These are phyloP conservation scores for Chloropsis hardwickii DNA, from an alignment of 2,113 vertebrate genomes.

Conservation along the genomic window DNA sequence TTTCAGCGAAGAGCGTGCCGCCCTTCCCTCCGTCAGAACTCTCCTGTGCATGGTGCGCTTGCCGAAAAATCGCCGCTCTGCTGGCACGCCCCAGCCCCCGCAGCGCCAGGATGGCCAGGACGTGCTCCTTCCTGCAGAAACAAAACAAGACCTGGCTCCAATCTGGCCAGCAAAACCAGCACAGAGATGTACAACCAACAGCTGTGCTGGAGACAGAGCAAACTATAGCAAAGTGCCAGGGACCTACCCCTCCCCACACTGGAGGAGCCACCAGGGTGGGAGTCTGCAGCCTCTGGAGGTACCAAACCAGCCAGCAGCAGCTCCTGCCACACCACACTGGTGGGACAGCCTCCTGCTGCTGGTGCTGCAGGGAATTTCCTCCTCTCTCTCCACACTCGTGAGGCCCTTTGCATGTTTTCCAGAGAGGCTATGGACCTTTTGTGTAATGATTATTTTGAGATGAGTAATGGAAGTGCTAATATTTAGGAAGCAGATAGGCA, in stretches of 20 bases:
- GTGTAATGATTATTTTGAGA: conserved; percentile 11
- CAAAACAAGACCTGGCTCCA: not conserved
- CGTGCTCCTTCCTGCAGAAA: conserved; percentile 50
- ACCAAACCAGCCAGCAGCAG: rapidly evolving
- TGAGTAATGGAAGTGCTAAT: conserved; percentile 32
- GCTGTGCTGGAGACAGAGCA: rapidly evolving
- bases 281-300: not conserved
- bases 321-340: not conserved
- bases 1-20: conserved; percentile 16
- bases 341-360: not conserved
- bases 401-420: not conserved
- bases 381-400: rapidly evolving
- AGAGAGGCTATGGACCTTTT: not conserved
- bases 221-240: not conserved
- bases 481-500: conserved; percentile 38
- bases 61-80: not conserved
- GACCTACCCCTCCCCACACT: rapidly evolving
- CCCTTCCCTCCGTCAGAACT: rapidly evolving
- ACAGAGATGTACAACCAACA: not conserved
- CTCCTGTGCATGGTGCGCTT: not conserved
- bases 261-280: not conserved
- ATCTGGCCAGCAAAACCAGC: not conserved
- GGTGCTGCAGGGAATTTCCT: not conserved
- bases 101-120: not conserved
- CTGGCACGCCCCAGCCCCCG: not conserved